A percentile compares a stretch with the other conserved stretches of the same genome.
These are phyloP conservation scores for Aramus guarauna DNA, from an alignment of 2,113 vertebrate genomes.

Conservation along the genomic window DNA sequence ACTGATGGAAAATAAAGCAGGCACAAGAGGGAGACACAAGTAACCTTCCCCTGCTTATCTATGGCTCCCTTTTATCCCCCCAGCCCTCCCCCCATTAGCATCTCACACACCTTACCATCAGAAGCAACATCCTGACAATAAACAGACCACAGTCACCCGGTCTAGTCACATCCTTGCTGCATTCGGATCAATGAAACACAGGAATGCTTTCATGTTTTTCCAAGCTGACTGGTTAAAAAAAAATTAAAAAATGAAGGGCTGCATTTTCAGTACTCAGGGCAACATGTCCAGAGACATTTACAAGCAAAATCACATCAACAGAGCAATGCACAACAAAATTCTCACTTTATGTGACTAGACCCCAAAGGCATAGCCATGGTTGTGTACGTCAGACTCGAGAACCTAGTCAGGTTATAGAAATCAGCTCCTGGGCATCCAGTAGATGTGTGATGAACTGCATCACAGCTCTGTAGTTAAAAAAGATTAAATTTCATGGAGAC, in stretches of 20 bases:
- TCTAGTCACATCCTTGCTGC: neutral
- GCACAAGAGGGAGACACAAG: neutral
- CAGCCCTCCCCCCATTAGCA: neutral
- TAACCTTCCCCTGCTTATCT: neutral
- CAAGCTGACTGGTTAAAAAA: neutral
- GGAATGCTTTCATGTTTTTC: constrained; percentile 13
- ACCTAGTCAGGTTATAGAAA: neutral
- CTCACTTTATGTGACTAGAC: neutral
- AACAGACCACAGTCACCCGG: neutral
- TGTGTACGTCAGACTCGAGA: neutral
- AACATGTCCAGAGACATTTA: neutral
- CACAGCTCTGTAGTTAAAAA: neutral
- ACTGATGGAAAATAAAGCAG: neutral
- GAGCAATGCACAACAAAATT: neutral
- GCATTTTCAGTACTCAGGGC: neutral
- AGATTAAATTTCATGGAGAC: neutral
- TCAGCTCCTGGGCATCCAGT: neutral
- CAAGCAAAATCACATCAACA: neutral
- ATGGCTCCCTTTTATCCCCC: neutral
- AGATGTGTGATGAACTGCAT: neutral
- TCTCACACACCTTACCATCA: neutral
- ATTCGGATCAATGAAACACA: neutral
- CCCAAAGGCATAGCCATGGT: neutral
- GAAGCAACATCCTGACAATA: neutral
- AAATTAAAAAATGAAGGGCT: neutral